These are phyloP conservation scores for Megaustenia siamemsis DNA, from an alignment of 2,888 invertebrate species.

Conservation along the genomic window DNA sequence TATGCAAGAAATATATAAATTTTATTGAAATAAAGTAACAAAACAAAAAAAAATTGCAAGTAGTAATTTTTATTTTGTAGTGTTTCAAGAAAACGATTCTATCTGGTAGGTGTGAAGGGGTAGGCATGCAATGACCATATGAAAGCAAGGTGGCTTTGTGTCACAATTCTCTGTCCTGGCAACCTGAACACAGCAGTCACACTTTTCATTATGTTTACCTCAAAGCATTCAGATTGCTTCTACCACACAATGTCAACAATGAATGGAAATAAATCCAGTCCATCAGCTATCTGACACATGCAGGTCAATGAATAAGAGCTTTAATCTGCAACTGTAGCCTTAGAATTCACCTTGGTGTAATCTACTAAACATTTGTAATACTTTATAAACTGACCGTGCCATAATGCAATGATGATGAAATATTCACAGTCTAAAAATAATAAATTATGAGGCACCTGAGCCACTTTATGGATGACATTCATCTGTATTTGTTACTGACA, in stretches of 20 bases:
- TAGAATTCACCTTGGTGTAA: no score
- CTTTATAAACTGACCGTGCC: no score
- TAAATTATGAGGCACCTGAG: no score
- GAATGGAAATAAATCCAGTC: neutral
- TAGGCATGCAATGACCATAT: neutral
- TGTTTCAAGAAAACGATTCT: constrained; percentile 7
- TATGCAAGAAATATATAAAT: no score
- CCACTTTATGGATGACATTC: no score
- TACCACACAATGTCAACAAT: constrained; percentile 2
- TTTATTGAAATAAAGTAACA: no score
- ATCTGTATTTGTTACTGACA: no score
- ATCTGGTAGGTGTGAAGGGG: constrained; percentile 23
- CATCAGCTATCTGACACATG: neutral
- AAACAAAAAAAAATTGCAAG: neutral
- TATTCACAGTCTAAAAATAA: no score
- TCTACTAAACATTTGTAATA: neutral
- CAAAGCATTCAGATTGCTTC: constrained; percentile 35
- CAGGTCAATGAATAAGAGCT: no score
- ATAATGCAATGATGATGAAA: no score
- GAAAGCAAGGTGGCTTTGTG: neutral
- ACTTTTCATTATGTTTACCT: neutral
- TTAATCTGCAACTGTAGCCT: no score
- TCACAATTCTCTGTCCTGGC: constrained; percentile 32
- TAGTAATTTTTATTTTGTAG: neutral
- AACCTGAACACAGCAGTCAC: constrained; percentile 45